Evolutionary conservation across 2,113 vertebrate genomes (phyloP).

Genomic region (Dipodomys ordii): DNA sequence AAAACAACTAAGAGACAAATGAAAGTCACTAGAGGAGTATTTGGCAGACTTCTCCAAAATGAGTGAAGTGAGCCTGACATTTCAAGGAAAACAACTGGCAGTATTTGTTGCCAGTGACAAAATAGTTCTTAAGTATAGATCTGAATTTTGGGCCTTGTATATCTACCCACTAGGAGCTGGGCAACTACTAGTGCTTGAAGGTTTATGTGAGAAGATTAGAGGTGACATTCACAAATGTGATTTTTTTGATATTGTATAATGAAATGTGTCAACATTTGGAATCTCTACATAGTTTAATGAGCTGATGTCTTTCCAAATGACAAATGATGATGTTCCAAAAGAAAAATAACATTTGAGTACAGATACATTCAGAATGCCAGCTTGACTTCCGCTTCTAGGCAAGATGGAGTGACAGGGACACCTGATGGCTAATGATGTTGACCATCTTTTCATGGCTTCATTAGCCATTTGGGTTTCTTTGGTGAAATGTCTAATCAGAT

Average conservation of each 20-base stretch:
- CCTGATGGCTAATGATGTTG: background rate
- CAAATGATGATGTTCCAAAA: background rate
- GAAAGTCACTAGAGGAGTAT: slow-evolving; percentile 19
- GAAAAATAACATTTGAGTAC: background rate
- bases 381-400: background rate
- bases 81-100: slow-evolving; percentile 54
- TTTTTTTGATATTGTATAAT: slow-evolving; percentile 6
- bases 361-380: background rate
- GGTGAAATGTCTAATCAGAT: slow-evolving; percentile 2
- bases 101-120: slow-evolving; percentile 38
- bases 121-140: slow-evolving; percentile 57
- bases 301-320: slow-evolving; percentile 47
- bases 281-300: slow-evolving; percentile 16
- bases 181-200: background rate
- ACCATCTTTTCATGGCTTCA: background rate
- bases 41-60: slow-evolving; percentile 61
- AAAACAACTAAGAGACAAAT: slow-evolving; percentile 16
- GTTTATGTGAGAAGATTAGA: background rate
- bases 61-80: slow-evolving; percentile 30
- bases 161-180: background rate
- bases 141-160: slow-evolving; percentile 25
- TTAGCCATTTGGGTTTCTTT: background rate
- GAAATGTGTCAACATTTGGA: slow-evolving; percentile 44
- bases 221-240: slow-evolving; percentile 16
- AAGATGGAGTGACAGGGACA: background rate